Conservation (phyloP, 2,113 vertebrate genomes). For the Turnix velox region DNA sequence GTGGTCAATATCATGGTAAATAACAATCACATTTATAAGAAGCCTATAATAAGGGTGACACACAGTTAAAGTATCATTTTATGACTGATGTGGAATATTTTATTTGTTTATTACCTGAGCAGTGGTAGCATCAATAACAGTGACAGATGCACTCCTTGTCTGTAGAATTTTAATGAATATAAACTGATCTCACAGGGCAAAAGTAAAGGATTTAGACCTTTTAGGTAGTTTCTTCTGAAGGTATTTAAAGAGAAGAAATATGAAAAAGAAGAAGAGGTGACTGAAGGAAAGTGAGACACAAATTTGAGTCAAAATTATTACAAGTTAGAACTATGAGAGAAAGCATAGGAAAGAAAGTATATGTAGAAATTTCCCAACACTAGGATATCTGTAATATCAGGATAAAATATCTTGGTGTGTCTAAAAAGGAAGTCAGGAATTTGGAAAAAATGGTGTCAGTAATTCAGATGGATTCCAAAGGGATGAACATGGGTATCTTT, state of each 20-base stretch:
- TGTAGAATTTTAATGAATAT: not conserved
- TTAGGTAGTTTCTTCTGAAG: not conserved
- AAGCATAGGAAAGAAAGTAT: not conserved
- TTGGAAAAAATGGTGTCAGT: not conserved
- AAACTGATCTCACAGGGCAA: not conserved
- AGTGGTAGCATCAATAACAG: not conserved
- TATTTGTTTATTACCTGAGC: not conserved
- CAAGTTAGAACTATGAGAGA: not conserved
- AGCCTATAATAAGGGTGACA: not conserved
- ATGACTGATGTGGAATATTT: not conserved
- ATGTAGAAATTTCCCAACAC: not conserved
- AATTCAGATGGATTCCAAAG: not conserved
- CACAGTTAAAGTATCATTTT: not conserved
- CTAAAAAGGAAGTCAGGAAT: not conserved
- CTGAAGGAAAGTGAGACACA: not conserved
- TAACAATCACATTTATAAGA: not conserved
- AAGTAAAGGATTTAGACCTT: not conserved
- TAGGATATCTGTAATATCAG: not conserved
- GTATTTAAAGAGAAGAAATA: not conserved
- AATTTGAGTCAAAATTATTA: not conserved
- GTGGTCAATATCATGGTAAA: slow-evolving; percentile 43
- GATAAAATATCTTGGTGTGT: not conserved
- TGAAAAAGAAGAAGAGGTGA: not conserved
- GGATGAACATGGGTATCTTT: not conserved
- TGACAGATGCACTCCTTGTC: not conserved